Base-by-base conservation (phyloP, 2,888 invertebrate genomes). In the Agriopis leucophaearia region DNA sequence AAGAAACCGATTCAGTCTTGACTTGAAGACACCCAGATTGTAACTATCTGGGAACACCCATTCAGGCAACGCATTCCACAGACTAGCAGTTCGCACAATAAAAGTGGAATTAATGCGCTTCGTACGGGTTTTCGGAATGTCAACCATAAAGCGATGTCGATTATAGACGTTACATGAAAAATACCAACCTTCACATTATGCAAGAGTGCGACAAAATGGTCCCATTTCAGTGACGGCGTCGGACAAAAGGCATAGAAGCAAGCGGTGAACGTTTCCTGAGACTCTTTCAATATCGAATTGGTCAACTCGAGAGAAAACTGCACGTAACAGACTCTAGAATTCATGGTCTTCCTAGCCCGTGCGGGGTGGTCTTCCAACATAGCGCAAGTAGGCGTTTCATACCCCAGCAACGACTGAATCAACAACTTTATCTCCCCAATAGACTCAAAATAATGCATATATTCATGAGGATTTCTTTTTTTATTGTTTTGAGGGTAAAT, bases 211-310 rank as follows among this genome's bases (percentile, higher is more conserved):
- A 98, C 98, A 0, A 99, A 92, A 81, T 97, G 97, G 74, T 96
- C 96, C 99, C 99, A 99, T 86, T 99, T 99, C 60, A 99, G 92
- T 62, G 96, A 96, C 0, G 98, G 97, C 0, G 98, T 99, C 0
- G 99, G 99, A 88, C 98, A 99, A 91, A 99, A 99, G 0, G 98
- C 98, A 88, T 99, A 98, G 83, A 98, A 99, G 83, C 99, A 98
- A 4, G 97, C 95, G 0, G 98, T 97, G 83, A 98, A 98, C 0
- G 99, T 98, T 63, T 96, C 96, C 77, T 99, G 98, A 66, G 98
- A 98, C 87, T 99, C 99, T 61, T 97, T 97, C 63, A 99, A 90
- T 73, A 99, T 97, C 42, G 96, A 95, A 62, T 95, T 94, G 3
- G 96, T 96, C 94, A 97, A 94, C 66, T 95, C 95, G 51, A 95